Base-by-base conservation (phyloP, 2,888 invertebrate species). In the Linhomoeus sp. region DNA sequence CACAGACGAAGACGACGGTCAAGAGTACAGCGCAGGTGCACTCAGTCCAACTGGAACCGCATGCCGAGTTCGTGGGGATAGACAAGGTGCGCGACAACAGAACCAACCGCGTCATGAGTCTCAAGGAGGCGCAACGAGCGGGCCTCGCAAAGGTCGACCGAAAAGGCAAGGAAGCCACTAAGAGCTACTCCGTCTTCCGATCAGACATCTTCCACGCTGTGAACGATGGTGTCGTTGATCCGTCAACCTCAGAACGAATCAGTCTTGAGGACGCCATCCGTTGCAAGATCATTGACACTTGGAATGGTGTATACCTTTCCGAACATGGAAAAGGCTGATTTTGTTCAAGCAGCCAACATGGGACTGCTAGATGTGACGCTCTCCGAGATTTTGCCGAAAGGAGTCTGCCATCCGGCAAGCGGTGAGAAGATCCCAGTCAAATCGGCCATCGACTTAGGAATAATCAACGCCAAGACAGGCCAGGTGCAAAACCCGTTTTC, bases 391-490 rank as follows among this genome's bases (percentile, higher is more conserved):
- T 51, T 64, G 37, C 58, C 63, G 1, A 56, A 55, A 46, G 64
- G 64, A 38, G 59, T 64, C 41, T 48, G 47, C 43, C 55, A 64
- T 48, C 64, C 64, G 12, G 58, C 56, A 39, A 62, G 55, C 48
- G 58, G 57, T 37, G 64, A 63, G 43, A 52, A 55, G 36, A 60
- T 54, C 49, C 51, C 58, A 25, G 56, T 64, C 44, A 38, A 55
- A 45, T 58, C 63, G 52, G 67, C 88, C 55, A 72, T 92, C 40
- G 77, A 78, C 58, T 72, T 84, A 50, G 78, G 81, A 61, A 77
- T 92, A 24, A 80, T 92, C 41, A 80, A 87, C 67, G 76, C 80
- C 19, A 72, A 77, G 52, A 87, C 86, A 0, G 84, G 81, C 17
- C 69, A 76, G 45, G 83, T 88, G 1, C 67, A 83, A 26, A 84